Evolutionary conservation across 2,888 invertebrate genomes (phyloP).

Genomic region (Drosophila mimetica): DNA sequence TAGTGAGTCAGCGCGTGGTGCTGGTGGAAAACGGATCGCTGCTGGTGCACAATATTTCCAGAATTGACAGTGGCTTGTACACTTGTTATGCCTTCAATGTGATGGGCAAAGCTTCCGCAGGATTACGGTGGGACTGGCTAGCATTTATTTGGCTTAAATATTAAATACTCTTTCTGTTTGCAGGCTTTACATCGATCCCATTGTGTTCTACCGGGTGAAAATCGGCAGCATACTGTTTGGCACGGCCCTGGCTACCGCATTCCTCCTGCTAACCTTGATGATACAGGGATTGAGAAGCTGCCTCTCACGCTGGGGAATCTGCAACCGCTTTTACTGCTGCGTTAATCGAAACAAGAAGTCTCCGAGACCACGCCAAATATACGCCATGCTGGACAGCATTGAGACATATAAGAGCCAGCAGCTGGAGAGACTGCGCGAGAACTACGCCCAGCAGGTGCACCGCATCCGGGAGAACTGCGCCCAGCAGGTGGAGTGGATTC

Average conservation of each 20-base stretch:
- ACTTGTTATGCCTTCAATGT: conserved; percentile 94
- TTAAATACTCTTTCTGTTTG: not conserved
- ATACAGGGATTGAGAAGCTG: conserved; percentile 89
- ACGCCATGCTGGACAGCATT: conserved; percentile 94
- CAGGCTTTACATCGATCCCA: conserved; percentile 92
- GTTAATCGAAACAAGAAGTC: conserved; percentile 88
- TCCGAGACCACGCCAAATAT: conserved; percentile 92
- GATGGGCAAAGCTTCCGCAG: conserved; percentile 90
- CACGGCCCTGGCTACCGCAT: conserved; percentile 90
- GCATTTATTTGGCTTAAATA: not conserved
- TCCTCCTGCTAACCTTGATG: conserved; percentile 91
- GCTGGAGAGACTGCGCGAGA: conserved; percentile 94
- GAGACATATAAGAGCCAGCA: conserved; percentile 95
- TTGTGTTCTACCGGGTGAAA: conserved; percentile 92
- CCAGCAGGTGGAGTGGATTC: conserved; percentile 97
- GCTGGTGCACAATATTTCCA: conserved; percentile 88
- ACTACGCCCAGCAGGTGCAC: conserved; percentile 96
- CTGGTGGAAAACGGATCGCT: conserved; percentile 92
- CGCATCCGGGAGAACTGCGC: conserved; percentile 96
- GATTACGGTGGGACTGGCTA: conserved; percentile 85
- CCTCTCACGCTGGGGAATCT: conserved; percentile 84
- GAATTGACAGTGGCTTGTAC: conserved; percentile 93
- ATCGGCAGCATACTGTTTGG: conserved; percentile 94
- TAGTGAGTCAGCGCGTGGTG: conserved; percentile 72
- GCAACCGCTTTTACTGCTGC: conserved; percentile 89